phyloP scores from a whole-genome alignment of 2,113 vertebrate species.

The Neogale vison region DNA sequence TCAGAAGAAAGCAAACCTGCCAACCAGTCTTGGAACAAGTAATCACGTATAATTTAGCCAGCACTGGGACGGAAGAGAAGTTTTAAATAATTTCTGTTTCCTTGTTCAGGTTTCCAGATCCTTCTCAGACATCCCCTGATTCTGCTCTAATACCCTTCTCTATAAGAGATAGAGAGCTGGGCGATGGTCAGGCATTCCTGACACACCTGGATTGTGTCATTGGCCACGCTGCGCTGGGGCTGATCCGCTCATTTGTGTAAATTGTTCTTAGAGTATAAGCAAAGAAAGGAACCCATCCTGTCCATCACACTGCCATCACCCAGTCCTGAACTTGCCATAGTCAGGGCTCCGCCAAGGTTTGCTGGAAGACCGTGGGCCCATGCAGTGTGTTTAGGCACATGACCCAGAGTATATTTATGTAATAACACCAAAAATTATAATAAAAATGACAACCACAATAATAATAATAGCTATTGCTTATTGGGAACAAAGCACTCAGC shows the following conservation, averaged over 20 bases:
- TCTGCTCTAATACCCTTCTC: neutral
- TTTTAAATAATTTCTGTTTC: neutral
- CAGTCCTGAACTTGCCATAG: neutral
- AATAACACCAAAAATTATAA: neutral
- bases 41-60: neutral
- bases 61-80: neutral
- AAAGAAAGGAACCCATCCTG: neutral
- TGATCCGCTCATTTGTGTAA: neutral
- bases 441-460: neutral
- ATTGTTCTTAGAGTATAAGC: neutral
- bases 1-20: neutral
- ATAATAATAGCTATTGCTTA: neutral
- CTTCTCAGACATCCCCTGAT: neutral
- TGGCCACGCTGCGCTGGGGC: fast-evolving
- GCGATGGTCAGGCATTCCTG: neutral
- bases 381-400: neutral
- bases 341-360: neutral
- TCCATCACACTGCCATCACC: neutral
- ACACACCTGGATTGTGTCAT: fast-evolving
- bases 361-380: neutral
- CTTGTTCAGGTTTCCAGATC: neutral
- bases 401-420: neutral
- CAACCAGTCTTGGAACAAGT: neutral
- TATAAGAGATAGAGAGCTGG: neutral
- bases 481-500: neutral